A percentile compares a stretch with the other conserved stretches of the same genome.
Conservation (phyloP, 92 coral and sea anemone species). For the Actinernus sp. region DNA sequence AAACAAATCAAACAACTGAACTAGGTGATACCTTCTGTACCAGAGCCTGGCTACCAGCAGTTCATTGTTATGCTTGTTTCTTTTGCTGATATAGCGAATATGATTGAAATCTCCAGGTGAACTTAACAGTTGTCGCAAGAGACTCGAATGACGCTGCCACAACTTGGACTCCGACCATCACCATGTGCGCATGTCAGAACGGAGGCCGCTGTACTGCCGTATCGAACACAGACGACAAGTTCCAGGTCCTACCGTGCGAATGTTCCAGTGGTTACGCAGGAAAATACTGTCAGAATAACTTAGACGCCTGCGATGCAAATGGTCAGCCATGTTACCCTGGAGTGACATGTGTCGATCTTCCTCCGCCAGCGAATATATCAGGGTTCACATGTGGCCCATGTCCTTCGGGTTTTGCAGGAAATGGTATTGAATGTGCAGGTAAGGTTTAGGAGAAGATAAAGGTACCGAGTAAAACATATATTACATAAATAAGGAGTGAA, state of each 20-base stretch:
- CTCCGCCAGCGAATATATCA: slow-evolving; percentile 50
- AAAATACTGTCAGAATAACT: slow-evolving; percentile 63
- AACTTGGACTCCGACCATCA: slow-evolving; percentile 61
- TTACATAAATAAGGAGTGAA: no score
- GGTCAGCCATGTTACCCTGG: slow-evolving; percentile 81
- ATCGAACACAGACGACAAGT: slow-evolving; percentile 37
- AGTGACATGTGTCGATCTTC: slow-evolving; percentile 67
- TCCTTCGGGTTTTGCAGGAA: slow-evolving; percentile 72
- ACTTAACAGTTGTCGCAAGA: slow-evolving; percentile 55
- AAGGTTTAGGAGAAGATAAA: not conserved
- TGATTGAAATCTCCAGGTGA: slow-evolving; percentile 38
- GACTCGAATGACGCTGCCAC: slow-evolving; percentile 67
- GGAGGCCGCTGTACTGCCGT: slow-evolving; percentile 64
- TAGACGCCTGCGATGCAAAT: slow-evolving; percentile 67
- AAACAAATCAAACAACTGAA: no score
- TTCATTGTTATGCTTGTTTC: no score
- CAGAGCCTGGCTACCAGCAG: no score
- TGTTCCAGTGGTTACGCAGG: slow-evolving; percentile 73
- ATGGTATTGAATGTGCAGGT: slow-evolving; percentile 77
- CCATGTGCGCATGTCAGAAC: slow-evolving; percentile 72
- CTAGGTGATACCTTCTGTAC: no score
- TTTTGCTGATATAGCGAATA: no score
- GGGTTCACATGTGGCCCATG: slow-evolving; percentile 80
- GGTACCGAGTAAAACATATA: no score
- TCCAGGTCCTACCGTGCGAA: slow-evolving; percentile 67